Base-by-base conservation (phyloP, 1,140 invertebrate species). In the Pseudobourletiella spinata region DNA sequence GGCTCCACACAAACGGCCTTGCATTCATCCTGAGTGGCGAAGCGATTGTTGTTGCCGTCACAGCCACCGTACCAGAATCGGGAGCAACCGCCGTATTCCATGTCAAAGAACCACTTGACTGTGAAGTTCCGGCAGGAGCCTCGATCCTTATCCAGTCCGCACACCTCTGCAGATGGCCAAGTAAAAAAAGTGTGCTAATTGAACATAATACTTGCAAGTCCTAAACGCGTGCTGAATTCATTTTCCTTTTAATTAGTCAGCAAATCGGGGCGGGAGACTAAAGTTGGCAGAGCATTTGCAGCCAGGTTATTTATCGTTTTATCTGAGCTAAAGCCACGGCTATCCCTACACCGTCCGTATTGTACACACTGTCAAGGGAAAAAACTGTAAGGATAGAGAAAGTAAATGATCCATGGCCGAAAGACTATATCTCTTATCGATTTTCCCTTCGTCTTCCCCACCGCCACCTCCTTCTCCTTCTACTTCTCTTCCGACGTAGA, bases 61-160 rank as follows among this genome's bases (percentile, higher is more conserved):
- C 91, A 95, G 28, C 93, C 91, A 26, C 93, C 65, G 24, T 61
- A 70, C 89, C 91, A 95, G 77, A 97, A 98, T 48, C 89, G 79
- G 0, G 86, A 86, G 73, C 95, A 97, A 16, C 87, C 86, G 16
- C 90, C 91, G 74, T 94, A 94, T 24, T 84, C 79, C 60, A 83
- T 84, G 71, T 96, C 89, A 73, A 86, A 97, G 81, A 83, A 94
- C 87, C 89, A 95, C 71, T 87, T 84, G 52, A 92, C 85, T 0
- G 86, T 86, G 75, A 86, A 95, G 72, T 94, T 88, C 22, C 82
- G 77, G 71, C 91, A 93, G 0, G 80, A 70, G 1, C 91, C 91
- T 14, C 84, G 80, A 63, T 92, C 89, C 65, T 85, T 86, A 0
- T 82, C 76, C 52, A 90, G 73, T 1, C 77, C 79, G 71, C 91